A percentile compares a stretch with the other conserved stretches of the same genome.
These are phyloP conservation scores for Melanchra persicariae DNA, from an alignment of 2,888 invertebrate genomes.

Conservation along the genomic window DNA sequence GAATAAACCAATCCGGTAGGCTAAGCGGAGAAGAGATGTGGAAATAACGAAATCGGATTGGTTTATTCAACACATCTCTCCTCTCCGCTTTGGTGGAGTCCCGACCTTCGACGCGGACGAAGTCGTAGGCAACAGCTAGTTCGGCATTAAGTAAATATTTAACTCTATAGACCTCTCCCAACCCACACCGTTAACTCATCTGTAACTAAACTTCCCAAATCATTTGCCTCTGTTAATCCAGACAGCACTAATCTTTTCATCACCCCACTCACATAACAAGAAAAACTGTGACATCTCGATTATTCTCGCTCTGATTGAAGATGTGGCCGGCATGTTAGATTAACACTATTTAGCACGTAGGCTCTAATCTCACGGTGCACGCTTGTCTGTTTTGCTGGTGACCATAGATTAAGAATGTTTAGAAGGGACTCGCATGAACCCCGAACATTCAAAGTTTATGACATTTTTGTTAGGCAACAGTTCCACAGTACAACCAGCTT, in stretches of 20 bases:
- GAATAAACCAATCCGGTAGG: too few species aligned
- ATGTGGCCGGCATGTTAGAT: constrained; percentile 48
- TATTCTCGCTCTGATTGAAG: constrained; percentile 58
- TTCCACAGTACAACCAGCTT: too few species aligned
- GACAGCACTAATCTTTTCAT: constrained; percentile 16
- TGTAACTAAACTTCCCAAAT: neutral
- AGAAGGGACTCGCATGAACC: neutral
- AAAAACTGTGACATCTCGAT: constrained; percentile 44
- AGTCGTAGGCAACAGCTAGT: too few species aligned
- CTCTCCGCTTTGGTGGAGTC: too few species aligned
- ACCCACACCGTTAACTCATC: neutral
- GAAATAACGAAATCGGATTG: too few species aligned
- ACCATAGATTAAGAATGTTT: constrained; percentile 4
- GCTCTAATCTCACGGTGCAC: constrained; percentile 51
- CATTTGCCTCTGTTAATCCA: neutral
- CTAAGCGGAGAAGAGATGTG: too few species aligned
- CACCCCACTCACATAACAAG: constrained; percentile 7
- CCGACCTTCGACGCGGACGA: too few species aligned
- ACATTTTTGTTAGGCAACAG: too few species aligned
- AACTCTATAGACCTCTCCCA: neutral
- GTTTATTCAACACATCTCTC: too few species aligned
- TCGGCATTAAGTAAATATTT: too few species aligned
- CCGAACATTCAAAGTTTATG: neutral
- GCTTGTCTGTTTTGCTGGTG: constrained; percentile 31
- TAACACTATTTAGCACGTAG: constrained; percentile 61